Conservation (phyloP, 2,888 invertebrate genomes). For the Nemapogon koenigi region DNA sequence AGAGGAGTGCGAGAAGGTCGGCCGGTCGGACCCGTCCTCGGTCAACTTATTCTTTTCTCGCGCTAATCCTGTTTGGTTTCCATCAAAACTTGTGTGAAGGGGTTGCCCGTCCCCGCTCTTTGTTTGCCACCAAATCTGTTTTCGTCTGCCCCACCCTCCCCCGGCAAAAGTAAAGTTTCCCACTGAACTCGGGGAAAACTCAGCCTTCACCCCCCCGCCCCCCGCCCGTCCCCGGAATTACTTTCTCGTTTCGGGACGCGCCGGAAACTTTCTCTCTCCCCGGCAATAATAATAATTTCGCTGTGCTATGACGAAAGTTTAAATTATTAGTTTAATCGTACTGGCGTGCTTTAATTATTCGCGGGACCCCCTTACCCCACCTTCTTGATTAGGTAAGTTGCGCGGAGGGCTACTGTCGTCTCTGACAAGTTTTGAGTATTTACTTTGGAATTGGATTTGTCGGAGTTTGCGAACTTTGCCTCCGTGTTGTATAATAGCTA, state of each 20-base stretch:
- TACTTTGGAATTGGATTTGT: slow-evolving; percentile 33
- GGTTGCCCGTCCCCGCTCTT: slow-evolving; percentile 26
- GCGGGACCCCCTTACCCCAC: slow-evolving; percentile 10
- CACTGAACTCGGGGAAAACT: too few species aligned
- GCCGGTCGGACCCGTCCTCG: slow-evolving; percentile 19
- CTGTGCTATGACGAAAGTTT: slow-evolving; percentile 56
- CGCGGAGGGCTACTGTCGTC: slow-evolving; percentile 20
- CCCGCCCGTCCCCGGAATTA: slow-evolving; percentile 37
- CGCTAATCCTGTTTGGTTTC: slow-evolving; percentile 60
- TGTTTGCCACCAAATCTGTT: too few species aligned
- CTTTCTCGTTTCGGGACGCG: slow-evolving; percentile 45
- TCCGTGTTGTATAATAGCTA: too few species aligned
- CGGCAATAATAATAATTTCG: slow-evolving; percentile 57
- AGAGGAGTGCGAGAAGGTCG: background rate
- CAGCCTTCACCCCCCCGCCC: slow-evolving; percentile 18
- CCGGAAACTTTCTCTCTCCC: slow-evolving; percentile 43
- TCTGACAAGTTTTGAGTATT: slow-evolving; percentile 30
- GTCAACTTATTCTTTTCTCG: slow-evolving; percentile 50
- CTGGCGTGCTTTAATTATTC: slow-evolving; percentile 51
- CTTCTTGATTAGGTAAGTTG: slow-evolving; percentile 34
- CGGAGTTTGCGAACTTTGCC: too few species aligned
- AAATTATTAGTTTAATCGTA: slow-evolving; percentile 61
- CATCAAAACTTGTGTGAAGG: slow-evolving; percentile 57
- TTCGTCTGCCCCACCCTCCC: slow-evolving; percentile 15
- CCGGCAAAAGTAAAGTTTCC: too few species aligned